Evolutionary conservation across 2,888 invertebrate genomes (phyloP), one percentile per base, ranked within the genome.

Genomic region (Gymnocheta viridis): DNA sequence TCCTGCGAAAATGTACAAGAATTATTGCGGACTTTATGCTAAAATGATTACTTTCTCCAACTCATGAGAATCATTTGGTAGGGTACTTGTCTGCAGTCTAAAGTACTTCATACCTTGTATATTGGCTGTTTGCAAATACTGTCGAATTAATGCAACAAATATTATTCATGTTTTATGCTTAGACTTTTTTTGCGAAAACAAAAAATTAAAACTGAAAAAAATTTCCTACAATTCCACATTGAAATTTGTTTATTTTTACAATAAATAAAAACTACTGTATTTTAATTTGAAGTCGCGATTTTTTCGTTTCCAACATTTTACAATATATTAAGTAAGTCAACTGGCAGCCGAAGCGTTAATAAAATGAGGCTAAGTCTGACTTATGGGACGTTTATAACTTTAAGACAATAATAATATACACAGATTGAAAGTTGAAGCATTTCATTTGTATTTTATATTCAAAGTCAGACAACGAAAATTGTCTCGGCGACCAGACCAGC

Each of bases 381-480:
- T 72, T 81, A 78, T 84, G 73, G 67, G 81, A 84, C 84, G 73
- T 84, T 84, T 81, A 78, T 81, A 81, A 81, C 69, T 81, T 78
- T 69, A 77, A 73, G 77, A 69, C 81, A 81, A 81, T 78, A 78
- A 44, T 72, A 67, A 77, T 60, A 60, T 70, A 49, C 76, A 76
- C 47, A 74, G 27, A 69, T 54, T 27, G 35, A 27, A 17, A 41
- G 32, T 27, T 32, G 12, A 60, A 69, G 60, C 60, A 69, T 69
- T 60, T 49, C 29, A 17, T 60, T 73, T 66, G 66, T 72, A 60
- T 60, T 82, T 69, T 58, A 58, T 35, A 62, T 10, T n/a, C 38
- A 19, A 41, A 17, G 19, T 17, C 64, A 51, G 54, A 41, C 38
- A 29, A 47, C 29, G 17, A 32, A 60, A 29, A 22, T 17, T 32